phyloP scores from a whole-genome alignment of 2,888 invertebrate species.

The Meiosimyza platycephala region DNA sequence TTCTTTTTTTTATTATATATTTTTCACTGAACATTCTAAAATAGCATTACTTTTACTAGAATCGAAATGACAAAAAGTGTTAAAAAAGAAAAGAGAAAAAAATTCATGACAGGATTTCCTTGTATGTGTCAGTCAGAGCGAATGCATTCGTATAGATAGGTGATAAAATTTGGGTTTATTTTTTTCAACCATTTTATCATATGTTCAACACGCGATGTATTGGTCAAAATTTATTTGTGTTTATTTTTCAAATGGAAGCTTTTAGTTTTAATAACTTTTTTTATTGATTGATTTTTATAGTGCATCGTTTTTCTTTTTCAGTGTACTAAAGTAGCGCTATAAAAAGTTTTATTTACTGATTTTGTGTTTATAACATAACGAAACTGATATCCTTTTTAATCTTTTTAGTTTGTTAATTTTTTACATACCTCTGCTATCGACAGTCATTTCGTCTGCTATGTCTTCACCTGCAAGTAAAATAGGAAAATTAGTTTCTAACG shows the following conservation, averaged over 20 bases:
- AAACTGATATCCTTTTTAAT: no score
- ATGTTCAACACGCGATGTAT: slow-evolving; percentile 39
- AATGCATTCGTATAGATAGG: slow-evolving; percentile 18
- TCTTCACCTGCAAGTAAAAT: slow-evolving; percentile 63
- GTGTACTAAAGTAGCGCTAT: neutral
- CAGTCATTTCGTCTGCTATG: slow-evolving; percentile 66
- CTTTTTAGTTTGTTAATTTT: neutral
- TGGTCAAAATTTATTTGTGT: slow-evolving; percentile 15
- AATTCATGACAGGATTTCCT: slow-evolving; percentile 14
- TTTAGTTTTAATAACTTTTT: slow-evolving; percentile 22
- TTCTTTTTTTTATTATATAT: slow-evolving; percentile 39
- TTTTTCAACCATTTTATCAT: slow-evolving; percentile 38
- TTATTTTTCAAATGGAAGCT: slow-evolving; percentile 6
- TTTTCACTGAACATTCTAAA: slow-evolving; percentile 11
- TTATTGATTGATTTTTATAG: slow-evolving; percentile 44
- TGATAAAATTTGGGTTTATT: slow-evolving; percentile 41
- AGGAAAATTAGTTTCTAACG: no score
- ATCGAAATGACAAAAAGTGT: slow-evolving; percentile 15
- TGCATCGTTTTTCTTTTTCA: neutral
- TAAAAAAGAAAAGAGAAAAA: neutral
- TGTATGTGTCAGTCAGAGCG: neutral
- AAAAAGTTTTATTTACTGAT: neutral
- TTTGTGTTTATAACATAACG: no score
- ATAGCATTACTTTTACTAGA: slow-evolving; percentile 7
- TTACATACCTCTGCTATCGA: slow-evolving; percentile 66